These are phyloP conservation scores for Pollenia griseotomentosa DNA, from an alignment of 2,888 invertebrate species.

Conservation along the genomic window DNA sequence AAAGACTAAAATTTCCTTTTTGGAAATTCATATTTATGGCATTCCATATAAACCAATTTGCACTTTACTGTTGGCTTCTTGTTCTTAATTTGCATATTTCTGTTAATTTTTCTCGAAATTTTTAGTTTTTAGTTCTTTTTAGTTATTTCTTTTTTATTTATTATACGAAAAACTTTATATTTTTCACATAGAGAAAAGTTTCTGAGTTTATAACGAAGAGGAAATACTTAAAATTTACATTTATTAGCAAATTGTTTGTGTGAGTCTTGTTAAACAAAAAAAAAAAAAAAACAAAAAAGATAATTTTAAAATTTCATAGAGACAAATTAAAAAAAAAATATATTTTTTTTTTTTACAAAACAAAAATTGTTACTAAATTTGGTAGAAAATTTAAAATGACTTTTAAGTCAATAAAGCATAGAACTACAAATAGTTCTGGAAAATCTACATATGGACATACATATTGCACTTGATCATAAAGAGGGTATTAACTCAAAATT, in stretches of 20 bases:
- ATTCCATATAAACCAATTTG: conserved; percentile 26
- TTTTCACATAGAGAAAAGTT: conserved; percentile 57
- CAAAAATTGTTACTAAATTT: not conserved
- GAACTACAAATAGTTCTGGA: too few species aligned
- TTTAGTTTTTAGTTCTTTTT: conserved; percentile 65
- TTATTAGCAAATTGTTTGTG: conserved; percentile 76
- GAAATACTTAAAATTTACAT: conserved; percentile 83
- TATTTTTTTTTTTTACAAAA: not conserved
- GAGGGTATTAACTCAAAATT: too few species aligned
- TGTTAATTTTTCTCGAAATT: conserved; percentile 82
- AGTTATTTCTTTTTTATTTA: conserved; percentile 31
- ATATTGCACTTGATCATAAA: too few species aligned
- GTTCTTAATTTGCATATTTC: conserved; percentile 82
- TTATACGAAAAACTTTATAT: conserved; percentile 13
- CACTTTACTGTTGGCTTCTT: conserved; percentile 74
- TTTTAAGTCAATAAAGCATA: too few species aligned
- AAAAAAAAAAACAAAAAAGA: conserved; percentile 14
- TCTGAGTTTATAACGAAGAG: conserved; percentile 81
- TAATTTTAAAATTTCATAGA: conserved; percentile 8
- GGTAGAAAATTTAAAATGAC: not conserved
- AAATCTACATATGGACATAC: too few species aligned
- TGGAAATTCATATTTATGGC: too few species aligned
- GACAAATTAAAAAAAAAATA: conserved; percentile 10
- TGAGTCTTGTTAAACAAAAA: conserved; percentile 48
- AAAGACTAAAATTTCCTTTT: too few species aligned